Base-by-base conservation (phyloP, 2,888 invertebrate species). In the Malthinus seriepunctatus region DNA sequence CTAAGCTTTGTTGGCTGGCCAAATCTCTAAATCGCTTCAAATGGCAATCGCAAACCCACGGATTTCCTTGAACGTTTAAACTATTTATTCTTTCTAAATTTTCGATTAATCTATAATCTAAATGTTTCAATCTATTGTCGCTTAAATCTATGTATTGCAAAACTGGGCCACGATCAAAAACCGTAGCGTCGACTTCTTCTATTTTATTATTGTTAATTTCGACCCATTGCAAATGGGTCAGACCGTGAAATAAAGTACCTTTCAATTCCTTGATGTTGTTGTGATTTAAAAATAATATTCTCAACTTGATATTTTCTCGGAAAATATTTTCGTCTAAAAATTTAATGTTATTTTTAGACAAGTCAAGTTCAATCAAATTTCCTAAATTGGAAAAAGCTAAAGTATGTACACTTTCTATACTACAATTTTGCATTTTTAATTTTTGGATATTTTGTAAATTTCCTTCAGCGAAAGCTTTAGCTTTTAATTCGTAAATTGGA, bases 1-100 rank as follows among this genome's bases (percentile, higher is more conserved):
- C 89, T 11, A 94, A 80, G 51, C 90, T 90, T 61, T 84, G 84
- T 57, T 85, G 83, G 8, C 89, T 84, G 9, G 87, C 86, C 85
- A 89, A 92, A 71, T 91, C 88, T 44, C 92, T 85, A 65, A 95
- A 90, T 11, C 85, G 84, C 71, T 90, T 87, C 51, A 95, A 79
- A 63, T 88, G 86, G 71, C 95, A 95, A 72, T 95, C 92, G 73
- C 95, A 95, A 60, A 88, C 84, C 95, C 95, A 95, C 0, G 90
- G 90, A 74, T 95, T 95, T 61, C 88, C 87, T 63, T 87, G 86
- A 1, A 95, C 81, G 52, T 88, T 88, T 39, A 95, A 80, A 69
- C 89, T 89, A 23, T 85, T 85, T 51, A 95, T 77, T 63, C 86
- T 87, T 1, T 83, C 82, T 51, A 93, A 78, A 32, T 84, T 82